phyloP scores from a whole-genome alignment of 2,888 invertebrate genomes.

The Operophtera brumata region DNA sequence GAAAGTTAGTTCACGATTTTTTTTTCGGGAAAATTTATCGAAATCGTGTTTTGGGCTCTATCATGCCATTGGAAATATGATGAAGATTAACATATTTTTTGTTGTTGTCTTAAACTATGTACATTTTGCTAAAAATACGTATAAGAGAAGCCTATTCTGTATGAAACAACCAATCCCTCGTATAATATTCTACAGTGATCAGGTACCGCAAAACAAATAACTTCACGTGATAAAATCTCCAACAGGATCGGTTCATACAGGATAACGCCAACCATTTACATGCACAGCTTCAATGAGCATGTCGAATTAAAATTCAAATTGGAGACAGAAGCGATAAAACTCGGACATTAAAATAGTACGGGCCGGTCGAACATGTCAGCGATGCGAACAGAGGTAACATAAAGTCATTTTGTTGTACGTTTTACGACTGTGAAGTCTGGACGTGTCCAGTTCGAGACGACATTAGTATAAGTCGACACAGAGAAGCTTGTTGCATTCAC shows the following conservation, averaged over 20 bases:
- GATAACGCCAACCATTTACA: conserved; percentile 38
- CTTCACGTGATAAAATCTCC: conserved; percentile 38
- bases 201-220: conserved; percentile 39
- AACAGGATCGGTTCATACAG: conserved; percentile 26
- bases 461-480: conserved; percentile 27
- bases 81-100: no score
- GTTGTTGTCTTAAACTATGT: no score
- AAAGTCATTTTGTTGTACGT: conserved; percentile 58
- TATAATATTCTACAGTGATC: no score
- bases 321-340: conserved; percentile 58
- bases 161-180: neutral
- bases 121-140: no score
- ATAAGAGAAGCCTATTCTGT: no score
- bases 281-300: conserved; percentile 48
- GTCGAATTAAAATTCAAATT: conserved; percentile 65
- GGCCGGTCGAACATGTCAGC: conserved; percentile 49
- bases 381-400: conserved; percentile 42
- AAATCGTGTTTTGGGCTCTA: no score
- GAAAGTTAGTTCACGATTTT: no score
- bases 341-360: conserved; percentile 56
- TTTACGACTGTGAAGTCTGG: conserved; percentile 58
- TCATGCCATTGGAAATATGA: no score
- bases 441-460: conserved; percentile 29
- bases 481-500: conserved; percentile 33
- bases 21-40: no score